Percentiles rank a stretch among this genome's conserved stretches.
Evolutionary conservation across 2,797 vertebrate genomes (phyloP).

Genomic region (Gallinago solitaria): DNA sequence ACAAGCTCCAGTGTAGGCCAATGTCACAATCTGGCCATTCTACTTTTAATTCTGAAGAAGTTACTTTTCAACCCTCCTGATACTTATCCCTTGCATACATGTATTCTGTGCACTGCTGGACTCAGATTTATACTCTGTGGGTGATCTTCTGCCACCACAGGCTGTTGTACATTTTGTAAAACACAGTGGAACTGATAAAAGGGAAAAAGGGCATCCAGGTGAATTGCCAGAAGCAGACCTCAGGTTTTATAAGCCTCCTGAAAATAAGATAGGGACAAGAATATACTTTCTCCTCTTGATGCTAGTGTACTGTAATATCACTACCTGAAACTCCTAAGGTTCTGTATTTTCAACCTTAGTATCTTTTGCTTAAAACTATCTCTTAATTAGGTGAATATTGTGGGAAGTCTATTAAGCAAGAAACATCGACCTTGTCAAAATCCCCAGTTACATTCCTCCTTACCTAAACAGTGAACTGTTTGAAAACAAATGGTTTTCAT

Average conservation of each 20-base stretch:
- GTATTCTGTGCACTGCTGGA: not conserved
- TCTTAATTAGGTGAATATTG: not conserved
- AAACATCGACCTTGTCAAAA: not conserved
- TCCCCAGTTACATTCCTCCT: not conserved
- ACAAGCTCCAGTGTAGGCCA: not conserved
- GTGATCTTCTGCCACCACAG: not conserved
- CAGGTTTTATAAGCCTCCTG: constrained; percentile 37
- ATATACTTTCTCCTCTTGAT: not conserved
- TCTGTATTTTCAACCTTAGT: not conserved
- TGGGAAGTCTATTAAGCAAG: not conserved
- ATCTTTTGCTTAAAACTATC: not conserved
- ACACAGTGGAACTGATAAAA: constrained; percentile 53
- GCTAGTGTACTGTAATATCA: not conserved
- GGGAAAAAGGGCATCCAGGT: constrained; percentile 17
- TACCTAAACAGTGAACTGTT: not conserved
- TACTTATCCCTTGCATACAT: not conserved
- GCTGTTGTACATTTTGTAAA: constrained; percentile 34
- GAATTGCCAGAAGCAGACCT: constrained; percentile 53
- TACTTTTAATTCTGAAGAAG: constrained; percentile 28
- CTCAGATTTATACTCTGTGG: constrained; percentile 26
- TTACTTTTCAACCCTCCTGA: not conserved
- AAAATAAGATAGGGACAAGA: constrained; percentile 28
- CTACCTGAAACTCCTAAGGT: not conserved
- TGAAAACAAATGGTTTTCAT: not conserved
- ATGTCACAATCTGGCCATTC: not conserved